Evolutionary conservation across 2,797 vertebrate genomes (phyloP), one percentile per base, ranked within the genome.

Genomic region (Clarias fuscus): DNA sequence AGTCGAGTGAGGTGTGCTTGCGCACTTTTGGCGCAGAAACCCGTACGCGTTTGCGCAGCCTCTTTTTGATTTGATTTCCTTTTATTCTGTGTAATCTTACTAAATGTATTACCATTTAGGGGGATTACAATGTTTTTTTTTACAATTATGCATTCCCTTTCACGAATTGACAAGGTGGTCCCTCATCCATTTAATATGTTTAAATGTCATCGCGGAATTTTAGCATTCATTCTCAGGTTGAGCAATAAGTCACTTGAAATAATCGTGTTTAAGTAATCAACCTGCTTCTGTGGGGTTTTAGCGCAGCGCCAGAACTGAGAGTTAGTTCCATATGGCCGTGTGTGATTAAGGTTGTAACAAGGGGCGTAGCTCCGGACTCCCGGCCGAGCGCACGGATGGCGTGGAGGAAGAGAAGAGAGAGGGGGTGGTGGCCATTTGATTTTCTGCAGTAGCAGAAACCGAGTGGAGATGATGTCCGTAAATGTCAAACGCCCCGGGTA

Each of bases 261-360:
- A 81, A 48, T 40, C 8, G 62, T n/a, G 40, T 48, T 81, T 27
- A 67, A 37, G 14, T 14, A 53, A 68, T 22, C 17, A 30, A 18
- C n/a, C 80, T 68, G 64, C 62, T 82, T 82, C n/a, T 40, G 53
- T 40, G 8, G 30, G 84, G 83, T 84, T 88, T 86, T 67, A 84
- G 77, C 72, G 71, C 79, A 70, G 80, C 61, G 53, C 72, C 80
- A 85, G 65, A 59, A 83, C 61, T 94, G 91, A 93, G 93, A 92
- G 92, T 92, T 92, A 89, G 91, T 93, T 94, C 94, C 93, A 93
- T 95, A 95, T 95, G 95, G 94, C 70, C 91, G 91, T 92, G 88
- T 94, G 93, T 96, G 95, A 95, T 96, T 97, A 95, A 92, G 91
- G 92, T 91, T 91, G 94, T 67, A 94, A 96, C 95, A 96, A 96